Evolutionary conservation across 2,888 invertebrate genomes (phyloP).

Genomic region (Coelinius sp.): DNA sequence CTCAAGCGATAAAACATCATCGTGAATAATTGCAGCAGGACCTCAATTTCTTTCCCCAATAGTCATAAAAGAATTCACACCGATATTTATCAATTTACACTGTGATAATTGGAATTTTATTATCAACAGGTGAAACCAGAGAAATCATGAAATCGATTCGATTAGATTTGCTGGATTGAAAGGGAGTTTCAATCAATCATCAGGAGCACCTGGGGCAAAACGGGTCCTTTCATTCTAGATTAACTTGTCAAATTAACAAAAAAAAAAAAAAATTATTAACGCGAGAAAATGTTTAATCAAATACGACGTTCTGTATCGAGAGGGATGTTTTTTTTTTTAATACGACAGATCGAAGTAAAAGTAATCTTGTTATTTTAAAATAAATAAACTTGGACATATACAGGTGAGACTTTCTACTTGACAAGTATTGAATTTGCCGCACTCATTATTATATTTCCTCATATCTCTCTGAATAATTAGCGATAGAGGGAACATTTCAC

Average conservation of each 20-base stretch:
- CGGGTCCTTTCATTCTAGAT: no score
- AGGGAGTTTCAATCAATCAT: no score
- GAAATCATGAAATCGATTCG: background rate
- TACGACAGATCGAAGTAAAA: background rate
- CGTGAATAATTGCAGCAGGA: background rate
- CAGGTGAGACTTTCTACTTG: constrained; percentile 13
- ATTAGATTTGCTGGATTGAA: no score
- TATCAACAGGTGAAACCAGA: background rate
- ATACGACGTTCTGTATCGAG: background rate
- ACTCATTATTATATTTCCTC: background rate
- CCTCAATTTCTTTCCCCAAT: background rate
- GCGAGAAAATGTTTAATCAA: background rate
- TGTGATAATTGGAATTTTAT: background rate
- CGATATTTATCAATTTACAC: background rate
- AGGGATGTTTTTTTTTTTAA: background rate
- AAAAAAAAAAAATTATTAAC: no score
- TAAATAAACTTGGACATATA: background rate
- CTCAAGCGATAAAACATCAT: no score
- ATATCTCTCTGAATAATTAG: background rate
- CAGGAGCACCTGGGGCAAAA: no score
- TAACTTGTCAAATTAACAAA: no score
- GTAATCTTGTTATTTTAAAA: background rate
- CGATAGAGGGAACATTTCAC: background rate
- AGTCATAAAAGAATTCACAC: background rate
- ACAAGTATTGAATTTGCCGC: background rate